These are phyloP conservation scores for Sepiola atlantica DNA, from an alignment of 2,888 invertebrate genomes.

Conservation along the genomic window DNA sequence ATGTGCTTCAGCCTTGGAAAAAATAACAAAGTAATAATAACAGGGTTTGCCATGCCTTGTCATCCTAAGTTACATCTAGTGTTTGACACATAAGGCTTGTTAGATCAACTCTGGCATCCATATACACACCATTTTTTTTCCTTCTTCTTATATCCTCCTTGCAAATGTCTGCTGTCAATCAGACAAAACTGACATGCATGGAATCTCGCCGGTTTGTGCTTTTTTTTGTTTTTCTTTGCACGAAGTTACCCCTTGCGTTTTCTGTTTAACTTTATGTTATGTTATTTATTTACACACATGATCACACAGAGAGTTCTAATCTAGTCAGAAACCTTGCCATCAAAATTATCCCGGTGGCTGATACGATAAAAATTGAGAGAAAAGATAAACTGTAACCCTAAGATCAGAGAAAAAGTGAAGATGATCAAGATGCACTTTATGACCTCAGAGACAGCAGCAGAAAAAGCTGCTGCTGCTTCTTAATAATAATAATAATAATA, in stretches of 20 bases:
- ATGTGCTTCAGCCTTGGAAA: not conserved
- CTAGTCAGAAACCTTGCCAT: not conserved
- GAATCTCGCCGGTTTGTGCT: not conserved
- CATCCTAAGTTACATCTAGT: not conserved
- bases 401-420: not conserved
- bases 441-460: too few species aligned
- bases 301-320: not conserved
- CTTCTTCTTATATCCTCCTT: not conserved
- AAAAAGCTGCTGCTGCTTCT: too few species aligned
- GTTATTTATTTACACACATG: not conserved
- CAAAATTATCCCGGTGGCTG: not conserved
- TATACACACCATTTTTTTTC: not conserved
- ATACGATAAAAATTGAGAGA: not conserved
- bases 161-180: not conserved
- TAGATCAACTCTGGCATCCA: not conserved
- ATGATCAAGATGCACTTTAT: not conserved
- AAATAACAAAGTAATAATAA: not conserved
- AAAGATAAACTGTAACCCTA: not conserved
- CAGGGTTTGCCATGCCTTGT: not conserved
- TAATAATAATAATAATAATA: too few species aligned
- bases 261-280: not conserved
- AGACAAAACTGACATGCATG: not conserved
- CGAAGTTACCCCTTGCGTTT: not conserved
- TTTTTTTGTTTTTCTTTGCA: too few species aligned
- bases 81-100: not conserved